Base-by-base conservation (phyloP, 2,113 vertebrate genomes). In the Conger conger region DNA sequence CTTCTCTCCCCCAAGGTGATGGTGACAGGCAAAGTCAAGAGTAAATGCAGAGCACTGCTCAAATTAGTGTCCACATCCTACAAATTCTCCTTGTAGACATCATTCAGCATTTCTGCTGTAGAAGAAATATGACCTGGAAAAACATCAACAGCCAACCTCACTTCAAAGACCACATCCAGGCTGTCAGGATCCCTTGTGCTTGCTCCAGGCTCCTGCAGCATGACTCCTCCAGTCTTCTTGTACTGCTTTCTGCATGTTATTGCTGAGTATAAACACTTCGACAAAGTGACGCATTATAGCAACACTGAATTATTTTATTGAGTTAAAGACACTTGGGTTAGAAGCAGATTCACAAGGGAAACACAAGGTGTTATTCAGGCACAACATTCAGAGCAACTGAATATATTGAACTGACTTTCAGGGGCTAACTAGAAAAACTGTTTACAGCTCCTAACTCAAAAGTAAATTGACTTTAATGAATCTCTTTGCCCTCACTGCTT, bases 41-140 rank as follows among this genome's bases (percentile, higher is more conserved):
- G 73, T 38, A 83, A 38, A 45, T 40, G 81, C 8, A 83, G 73
- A 1, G 84, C 81, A 80, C 85, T 86, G 57, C 77, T 87, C 53
- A 81, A 68, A 73, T 84, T 87, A 15, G 50, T 30, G 81, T 87
- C 76, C 27, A 82, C 23, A 20, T 79, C 81, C 30, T 83, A 33
- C 8, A 85, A n/a, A 17, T 87, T 57, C 38, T 83, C 57, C 54
- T 85, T 80, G 30, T 79, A 85, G 30, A 83, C 73, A 30, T 80
- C 85, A 68, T 85, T 38, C 27, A 76, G 83, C 80, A 87, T 77
- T n/a, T 87, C 82, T 82, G 83, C 53, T 82, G 83, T 76, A 37
- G 76, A 79, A 73, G 73, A 85, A 36, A 85, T 82, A n/a, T 33
- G 73, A 63, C 38, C 50, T 78, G 86, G 81, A 36, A 87, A 87